Evolutionary conservation across 2,888 invertebrate species (phyloP), one percentile per base, ranked within the genome.

Genomic region (Exocentrus adspersus): DNA sequence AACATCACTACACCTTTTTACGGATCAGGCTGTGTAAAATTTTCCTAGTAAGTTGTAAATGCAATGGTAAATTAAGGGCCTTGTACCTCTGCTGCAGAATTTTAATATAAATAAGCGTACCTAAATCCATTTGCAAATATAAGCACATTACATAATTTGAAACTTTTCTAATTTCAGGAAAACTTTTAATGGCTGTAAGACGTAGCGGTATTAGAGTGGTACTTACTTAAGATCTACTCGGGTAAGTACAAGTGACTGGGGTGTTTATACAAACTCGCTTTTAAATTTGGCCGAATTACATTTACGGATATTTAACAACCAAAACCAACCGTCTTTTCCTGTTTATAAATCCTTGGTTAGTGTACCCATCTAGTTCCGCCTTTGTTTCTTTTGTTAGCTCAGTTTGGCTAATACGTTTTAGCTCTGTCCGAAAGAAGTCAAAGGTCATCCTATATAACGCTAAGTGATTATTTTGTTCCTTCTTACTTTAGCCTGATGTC

Each of bases 131-230:
- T 28, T 48, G 28, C 14, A 48, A 16, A 28, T 48, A 48, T 48
- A 48, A 24, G 28, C 28, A 28, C 28, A 48, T 48, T 48, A 48
- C 14, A 28, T 28, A 48, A 48, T 24, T 48, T 48, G 6, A 48
- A 48, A 48, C 7, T 48, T 48, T 48, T 28, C 28, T 48, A 48
- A 48, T 48, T 48, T 24, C 28, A 28, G 16, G 28, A 10, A 28
- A 48, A 48, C 48, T 48, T 48, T 28, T 48, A 48, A 48, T 48
- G 48, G 48, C 16, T 48, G 48, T 28, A 48, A 48, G 28, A 48
- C 16, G 48, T 48, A 48, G 17, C 24, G 48, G 14, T 14, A 46
- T 46, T 46, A 24, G 24, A 46, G 12, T n/a, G n/a, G 6, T n/a
- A n/a, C n/a, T 10, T 43, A 45, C 45, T 45, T 45, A 48, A 2